Evolutionary conservation across 2,113 vertebrate genomes (phyloP), one percentile per base, ranked within the genome.

Genomic region (Periophthalmus modestus): DNA sequence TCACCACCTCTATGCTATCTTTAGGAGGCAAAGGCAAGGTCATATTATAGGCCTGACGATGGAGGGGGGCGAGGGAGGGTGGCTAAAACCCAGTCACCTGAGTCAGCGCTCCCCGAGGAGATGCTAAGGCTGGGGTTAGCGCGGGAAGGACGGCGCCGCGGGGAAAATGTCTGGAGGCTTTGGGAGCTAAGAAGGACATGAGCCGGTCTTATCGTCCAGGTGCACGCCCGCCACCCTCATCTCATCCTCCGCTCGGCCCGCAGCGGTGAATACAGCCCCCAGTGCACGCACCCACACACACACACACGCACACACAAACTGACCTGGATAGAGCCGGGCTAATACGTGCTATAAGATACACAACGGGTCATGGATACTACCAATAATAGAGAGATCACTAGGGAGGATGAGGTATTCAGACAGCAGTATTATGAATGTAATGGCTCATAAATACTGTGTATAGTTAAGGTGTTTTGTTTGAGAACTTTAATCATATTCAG

Each of bases 71-170:
- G 23, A 73, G 80, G 81, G 34, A 72, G 66, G 87, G 79, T 47
- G 83, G 85, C 87, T 92, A 95, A 95, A 82, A 91, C 93, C 77
- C 12, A 85, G 88, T 83, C 66, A 84, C 80, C 95, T 94, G 95
- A 95, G 93, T 95, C 95, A 96, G 95, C 95, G 78, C 83, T 92
- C 87, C 89, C 85, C 74, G 75, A 89, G 86, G 87, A 89, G 87
- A 82, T 87, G 71, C 83, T 73, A 54, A 77, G 79, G 77, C 69
- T 6, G 13, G 72, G 46, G 82, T 83, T 80, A 72, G 14, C 15
- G 89, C 71, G 73, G 52, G 84, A 80, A 88, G 89, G 84, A 86
- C 69, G 52, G 73, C 55, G 77, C 80, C 72, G 63, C 58, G 28
- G 2, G 68, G 66, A 69, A 77, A 39, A 77, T 69, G 70, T 82